Conservation (phyloP, 37 sponge, comb jelly and placozoan species). For the Diacarnus erythraeanus region DNA sequence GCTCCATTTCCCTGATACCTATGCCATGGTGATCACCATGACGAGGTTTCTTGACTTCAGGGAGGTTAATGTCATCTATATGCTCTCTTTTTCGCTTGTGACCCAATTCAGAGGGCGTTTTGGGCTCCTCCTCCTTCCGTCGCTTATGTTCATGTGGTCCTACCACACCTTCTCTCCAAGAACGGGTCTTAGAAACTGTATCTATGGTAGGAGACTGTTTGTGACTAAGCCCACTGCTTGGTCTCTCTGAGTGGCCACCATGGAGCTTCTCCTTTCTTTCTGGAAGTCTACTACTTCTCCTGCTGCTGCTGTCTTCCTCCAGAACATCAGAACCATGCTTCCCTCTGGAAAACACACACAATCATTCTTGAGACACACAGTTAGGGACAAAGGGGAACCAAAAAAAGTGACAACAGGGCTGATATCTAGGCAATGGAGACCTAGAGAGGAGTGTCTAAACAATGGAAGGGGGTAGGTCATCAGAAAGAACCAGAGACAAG, state of each 20-base stretch:
- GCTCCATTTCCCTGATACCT: neutral
- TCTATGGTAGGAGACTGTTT: neutral
- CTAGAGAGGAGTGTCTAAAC: too few species aligned
- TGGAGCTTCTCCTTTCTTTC: constrained; percentile 25
- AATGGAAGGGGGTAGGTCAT: too few species aligned
- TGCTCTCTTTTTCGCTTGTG: constrained; percentile 26
- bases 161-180: neutral
- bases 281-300: neutral
- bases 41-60: constrained; percentile 25
- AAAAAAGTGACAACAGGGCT: too few species aligned
- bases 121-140: constrained; percentile 20
- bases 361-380: too few species aligned
- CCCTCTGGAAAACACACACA: neutral
- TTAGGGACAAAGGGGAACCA: neutral
- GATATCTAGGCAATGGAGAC: too few species aligned
- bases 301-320: constrained; percentile 2
- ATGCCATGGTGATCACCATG: constrained; percentile 1
- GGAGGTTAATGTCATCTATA: neutral
- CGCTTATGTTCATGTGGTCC: constrained; percentile 14
- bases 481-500: too few species aligned
- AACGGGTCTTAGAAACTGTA: neutral
- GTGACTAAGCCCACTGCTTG: neutral
- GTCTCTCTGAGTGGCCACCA: neutral
- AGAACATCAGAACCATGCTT: neutral
- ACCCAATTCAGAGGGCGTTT: neutral